Evolutionary conservation across 2,888 invertebrate species (phyloP), one percentile per base, ranked within the genome.

Genomic region (Sinodicranocentrus sp.): DNA sequence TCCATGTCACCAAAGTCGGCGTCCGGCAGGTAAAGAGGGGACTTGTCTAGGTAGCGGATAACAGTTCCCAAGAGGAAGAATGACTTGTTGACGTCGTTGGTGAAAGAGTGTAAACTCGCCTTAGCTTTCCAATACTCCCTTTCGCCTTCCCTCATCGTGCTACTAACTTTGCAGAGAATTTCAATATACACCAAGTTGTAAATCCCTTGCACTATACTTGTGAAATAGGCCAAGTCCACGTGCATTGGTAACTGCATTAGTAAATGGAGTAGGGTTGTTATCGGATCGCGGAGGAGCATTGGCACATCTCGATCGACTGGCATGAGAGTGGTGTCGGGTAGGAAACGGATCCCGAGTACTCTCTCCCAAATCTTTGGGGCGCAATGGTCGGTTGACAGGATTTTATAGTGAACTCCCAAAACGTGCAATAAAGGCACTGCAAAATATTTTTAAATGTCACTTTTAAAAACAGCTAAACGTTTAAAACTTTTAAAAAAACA

Each of bases 161-260:
- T 94, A 76, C 94, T 94, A 85, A 97, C 92, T 91, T 96, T 95
- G 73, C 95, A 93, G 86, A 97, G 93, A 65, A 96, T 94, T 93
- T 98, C 97, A 91, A 97, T 95, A 92, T 96, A 97, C 84, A 95
- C 92, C 86, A 98, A 93, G 90, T 97, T 96, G 92, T 96, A 98
- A 87, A 97, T 93, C 87, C 95, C 94, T 90, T 95, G 95, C 1
- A 97, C 95, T 89, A 97, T 94, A 90, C 95, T 95, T 0, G 95
- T 95, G 91, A 96, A 97, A 90, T 97, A 97, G 71, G 95, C 97
- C 92, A 95, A 94, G 90, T 97, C 96, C 79, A 98, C 93, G 90
- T 95, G 94, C 85, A 95, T 91, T 21, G 98, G 97, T 86, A 97
- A 93, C 85, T 97, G 92, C 88, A 98, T 92, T 88, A 98, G 93